Conservation (phyloP, 2,113 vertebrate genomes). For the Sinocyclocheilus grahami region DNA sequence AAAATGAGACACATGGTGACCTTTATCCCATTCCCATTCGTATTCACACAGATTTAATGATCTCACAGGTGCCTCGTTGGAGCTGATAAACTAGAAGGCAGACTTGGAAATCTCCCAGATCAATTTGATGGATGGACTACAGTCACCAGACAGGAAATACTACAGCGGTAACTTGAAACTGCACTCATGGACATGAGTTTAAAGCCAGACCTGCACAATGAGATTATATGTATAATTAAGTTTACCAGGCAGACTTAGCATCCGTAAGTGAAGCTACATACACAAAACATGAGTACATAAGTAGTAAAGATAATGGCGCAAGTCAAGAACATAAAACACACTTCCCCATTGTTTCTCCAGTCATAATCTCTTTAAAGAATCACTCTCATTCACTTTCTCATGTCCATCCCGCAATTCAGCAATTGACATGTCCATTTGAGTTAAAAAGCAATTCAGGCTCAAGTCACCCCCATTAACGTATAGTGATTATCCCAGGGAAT, state of each 20-base stretch:
- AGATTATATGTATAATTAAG: neutral
- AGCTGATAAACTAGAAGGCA: neutral
- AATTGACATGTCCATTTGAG: constrained; percentile 61
- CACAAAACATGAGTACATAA: neutral
- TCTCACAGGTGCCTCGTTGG: neutral
- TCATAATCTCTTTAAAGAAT: constrained; percentile 16
- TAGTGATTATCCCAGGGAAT: constrained; percentile 55
- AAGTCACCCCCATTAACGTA: constrained; percentile 60
- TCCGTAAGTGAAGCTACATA: neutral
- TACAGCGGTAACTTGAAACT: neutral
- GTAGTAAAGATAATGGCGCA: neutral
- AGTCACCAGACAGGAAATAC: neutral
- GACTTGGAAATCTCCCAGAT: constrained; percentile 2
- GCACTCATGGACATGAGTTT: neutral
- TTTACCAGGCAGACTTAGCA: neutral
- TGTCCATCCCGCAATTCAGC: constrained; percentile 49
- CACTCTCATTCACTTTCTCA: constrained; percentile 4
- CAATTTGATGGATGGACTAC: constrained; percentile 22
- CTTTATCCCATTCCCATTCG: neutral
- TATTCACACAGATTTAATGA: neutral
- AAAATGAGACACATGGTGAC: neutral
- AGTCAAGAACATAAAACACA: constrained; percentile 8
- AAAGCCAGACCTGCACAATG: neutral
- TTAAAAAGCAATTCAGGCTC: constrained; percentile 61
- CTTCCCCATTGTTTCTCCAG: neutral